phyloP scores from a whole-genome alignment of 2,797 vertebrate genomes.

The Psittacula echo region DNA sequence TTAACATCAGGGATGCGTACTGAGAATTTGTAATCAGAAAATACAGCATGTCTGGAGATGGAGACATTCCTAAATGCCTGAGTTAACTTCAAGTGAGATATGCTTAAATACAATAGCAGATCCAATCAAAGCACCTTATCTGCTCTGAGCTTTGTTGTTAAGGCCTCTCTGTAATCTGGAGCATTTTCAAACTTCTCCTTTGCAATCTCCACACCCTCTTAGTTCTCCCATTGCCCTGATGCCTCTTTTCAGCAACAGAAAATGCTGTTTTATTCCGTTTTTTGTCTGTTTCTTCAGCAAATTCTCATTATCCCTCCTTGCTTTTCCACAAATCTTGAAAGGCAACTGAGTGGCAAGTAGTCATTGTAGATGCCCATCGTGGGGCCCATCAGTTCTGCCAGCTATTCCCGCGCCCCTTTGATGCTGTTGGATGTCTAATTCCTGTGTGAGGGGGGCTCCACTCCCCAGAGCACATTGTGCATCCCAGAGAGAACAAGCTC shows the following conservation, averaged over 20 bases:
- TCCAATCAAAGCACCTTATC: not conserved
- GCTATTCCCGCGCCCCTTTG: conserved; percentile 8
- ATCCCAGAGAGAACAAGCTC: conserved; percentile 24
- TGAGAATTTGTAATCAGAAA: not conserved
- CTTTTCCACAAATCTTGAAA: conserved; percentile 46
- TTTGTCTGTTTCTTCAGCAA: conserved; percentile 28
- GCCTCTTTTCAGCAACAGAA: not conserved
- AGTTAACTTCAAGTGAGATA: not conserved
- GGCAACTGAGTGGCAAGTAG: conserved; percentile 8
- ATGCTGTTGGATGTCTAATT: conserved; percentile 23
- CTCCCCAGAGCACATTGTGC: conserved; percentile 16
- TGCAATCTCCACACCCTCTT: not conserved
- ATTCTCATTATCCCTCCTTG: conserved; percentile 10
- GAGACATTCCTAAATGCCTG: not conserved
- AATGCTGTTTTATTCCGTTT: not conserved
- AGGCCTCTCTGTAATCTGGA: not conserved
- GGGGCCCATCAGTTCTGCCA: not conserved
- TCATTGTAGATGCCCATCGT: conserved; percentile 36
- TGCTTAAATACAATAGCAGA: not conserved
- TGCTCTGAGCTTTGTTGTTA: not conserved
- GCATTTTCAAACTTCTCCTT: not conserved
- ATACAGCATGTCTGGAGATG: not conserved
- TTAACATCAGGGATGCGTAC: not conserved
- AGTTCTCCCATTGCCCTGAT: not conserved
- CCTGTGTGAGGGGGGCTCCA: not conserved